Evolutionary conservation across 2,888 invertebrate species (phyloP).

Genomic region (Lasioglossum zephyrum): DNA sequence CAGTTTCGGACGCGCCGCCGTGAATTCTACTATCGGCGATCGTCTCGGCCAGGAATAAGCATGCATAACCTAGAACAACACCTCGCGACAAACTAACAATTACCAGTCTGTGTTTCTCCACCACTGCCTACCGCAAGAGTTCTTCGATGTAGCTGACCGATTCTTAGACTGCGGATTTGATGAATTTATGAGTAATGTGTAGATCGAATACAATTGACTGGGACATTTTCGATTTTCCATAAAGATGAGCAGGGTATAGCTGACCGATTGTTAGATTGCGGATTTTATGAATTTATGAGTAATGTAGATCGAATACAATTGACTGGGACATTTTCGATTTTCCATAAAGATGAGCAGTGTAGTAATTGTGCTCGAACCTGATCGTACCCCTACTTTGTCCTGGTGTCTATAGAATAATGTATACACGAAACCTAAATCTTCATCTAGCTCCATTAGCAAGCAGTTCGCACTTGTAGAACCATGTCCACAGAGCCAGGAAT

Average conservation of each 20-base stretch:
- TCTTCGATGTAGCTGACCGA: too few relatives aligned
- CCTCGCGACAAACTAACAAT: not conserved
- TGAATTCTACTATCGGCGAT: conserved; percentile 1
- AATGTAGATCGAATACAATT: too few relatives aligned
- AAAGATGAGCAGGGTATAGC: too few relatives aligned
- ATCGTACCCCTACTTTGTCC: not conserved
- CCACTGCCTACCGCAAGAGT: not conserved
- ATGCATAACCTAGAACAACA: not conserved
- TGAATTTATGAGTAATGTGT: too few relatives aligned
- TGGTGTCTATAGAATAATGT: not conserved
- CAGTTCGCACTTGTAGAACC: not conserved
- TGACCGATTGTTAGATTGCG: too few relatives aligned
- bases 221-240: too few relatives aligned
- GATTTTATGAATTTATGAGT: too few relatives aligned
- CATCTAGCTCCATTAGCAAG: not conserved
- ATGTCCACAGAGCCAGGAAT: not conserved
- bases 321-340: too few relatives aligned
- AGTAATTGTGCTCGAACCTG: too few relatives aligned
- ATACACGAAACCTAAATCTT: not conserved
- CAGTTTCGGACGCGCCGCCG: conserved; percentile 27
- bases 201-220: too few relatives aligned
- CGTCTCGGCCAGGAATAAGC: not conserved
- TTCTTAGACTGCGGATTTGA: not conserved
- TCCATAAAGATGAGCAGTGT: too few relatives aligned
- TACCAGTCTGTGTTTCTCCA: not conserved